Conservation (phyloP, 1,140 invertebrate genomes). For the Penaeus vannamei region DNA sequence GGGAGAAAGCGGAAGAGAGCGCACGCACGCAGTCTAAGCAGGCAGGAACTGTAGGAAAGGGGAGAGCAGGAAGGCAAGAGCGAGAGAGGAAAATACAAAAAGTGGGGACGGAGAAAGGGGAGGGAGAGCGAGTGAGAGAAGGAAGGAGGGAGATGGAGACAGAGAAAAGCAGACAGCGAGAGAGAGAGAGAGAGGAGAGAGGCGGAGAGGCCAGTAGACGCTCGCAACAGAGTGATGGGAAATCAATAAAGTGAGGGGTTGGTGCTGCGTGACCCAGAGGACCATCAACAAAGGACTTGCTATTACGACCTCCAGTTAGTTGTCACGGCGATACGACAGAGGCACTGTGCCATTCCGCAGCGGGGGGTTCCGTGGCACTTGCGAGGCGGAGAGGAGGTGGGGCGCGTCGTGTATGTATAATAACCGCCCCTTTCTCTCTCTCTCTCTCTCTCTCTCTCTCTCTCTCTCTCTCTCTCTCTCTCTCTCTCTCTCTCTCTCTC, state of each 20-base stretch:
- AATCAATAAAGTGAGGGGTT: constrained; percentile 30
- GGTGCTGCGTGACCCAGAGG: background rate
- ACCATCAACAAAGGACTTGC: too few relatives aligned
- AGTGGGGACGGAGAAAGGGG: background rate
- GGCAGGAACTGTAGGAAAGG: background rate
- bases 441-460: too few relatives aligned
- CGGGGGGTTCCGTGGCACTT: too few relatives aligned
- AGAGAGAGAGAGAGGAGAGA: background rate
- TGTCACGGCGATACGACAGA: too few relatives aligned
- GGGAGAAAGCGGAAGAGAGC: background rate
- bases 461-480: too few relatives aligned
- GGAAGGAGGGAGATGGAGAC: background rate
- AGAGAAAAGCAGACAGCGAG: background rate
- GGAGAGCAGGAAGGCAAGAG: background rate
- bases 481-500: too few relatives aligned
- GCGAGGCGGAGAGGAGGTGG: too few relatives aligned
- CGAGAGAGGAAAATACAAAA: background rate
- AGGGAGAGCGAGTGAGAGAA: background rate
- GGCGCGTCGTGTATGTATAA: too few relatives aligned
- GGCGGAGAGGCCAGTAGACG: background rate
- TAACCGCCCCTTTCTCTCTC: too few relatives aligned
- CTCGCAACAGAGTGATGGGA: constrained; percentile 26
- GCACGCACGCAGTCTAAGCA: background rate
- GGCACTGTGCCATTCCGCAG: too few relatives aligned
- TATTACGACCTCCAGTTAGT: too few relatives aligned